phyloP scores from a whole-genome alignment of 2,797 vertebrate genomes.

The Chanos chanos region DNA sequence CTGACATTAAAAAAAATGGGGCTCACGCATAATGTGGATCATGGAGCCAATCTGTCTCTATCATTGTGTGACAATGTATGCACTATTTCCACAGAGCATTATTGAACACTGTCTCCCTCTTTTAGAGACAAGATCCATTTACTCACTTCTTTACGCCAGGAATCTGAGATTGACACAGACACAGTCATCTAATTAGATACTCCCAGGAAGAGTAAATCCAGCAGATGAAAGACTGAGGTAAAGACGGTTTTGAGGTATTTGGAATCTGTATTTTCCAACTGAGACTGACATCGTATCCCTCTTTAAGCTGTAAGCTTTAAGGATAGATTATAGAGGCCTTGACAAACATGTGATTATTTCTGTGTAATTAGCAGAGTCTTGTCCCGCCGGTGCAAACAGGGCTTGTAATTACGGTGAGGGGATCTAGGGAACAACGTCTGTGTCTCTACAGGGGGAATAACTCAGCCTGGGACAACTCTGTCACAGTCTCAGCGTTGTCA shows the following conservation, averaged over 20 bases:
- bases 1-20: too few relatives aligned
- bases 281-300: too few relatives aligned
- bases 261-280: too few relatives aligned
- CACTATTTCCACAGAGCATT: conserved; percentile 25
- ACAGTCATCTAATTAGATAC: too few relatives aligned
- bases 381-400: conserved; percentile 64
- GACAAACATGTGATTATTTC: conserved; percentile 75
- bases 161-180: too few relatives aligned
- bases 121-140: too few relatives aligned
- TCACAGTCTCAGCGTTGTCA: conserved; percentile 51
- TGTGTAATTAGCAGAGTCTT: conserved; percentile 67
- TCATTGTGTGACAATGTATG: conserved; percentile 10
- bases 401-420: conserved; percentile 66
- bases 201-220: too few relatives aligned
- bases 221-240: not conserved
- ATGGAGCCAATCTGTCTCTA: conserved; percentile 21
- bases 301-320: conserved; percentile 50
- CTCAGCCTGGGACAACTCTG: conserved; percentile 56
- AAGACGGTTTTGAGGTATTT: not conserved
- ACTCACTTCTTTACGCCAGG: not conserved
- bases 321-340: conserved; percentile 58
- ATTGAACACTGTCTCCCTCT: too few relatives aligned
- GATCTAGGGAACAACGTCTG: conserved; percentile 60
- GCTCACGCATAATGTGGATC: conserved; percentile 23
- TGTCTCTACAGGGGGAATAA: conserved; percentile 55